Conservation (phyloP, 53 echinoderm and acorn worm species). For the Zoroaster sp. region DNA sequence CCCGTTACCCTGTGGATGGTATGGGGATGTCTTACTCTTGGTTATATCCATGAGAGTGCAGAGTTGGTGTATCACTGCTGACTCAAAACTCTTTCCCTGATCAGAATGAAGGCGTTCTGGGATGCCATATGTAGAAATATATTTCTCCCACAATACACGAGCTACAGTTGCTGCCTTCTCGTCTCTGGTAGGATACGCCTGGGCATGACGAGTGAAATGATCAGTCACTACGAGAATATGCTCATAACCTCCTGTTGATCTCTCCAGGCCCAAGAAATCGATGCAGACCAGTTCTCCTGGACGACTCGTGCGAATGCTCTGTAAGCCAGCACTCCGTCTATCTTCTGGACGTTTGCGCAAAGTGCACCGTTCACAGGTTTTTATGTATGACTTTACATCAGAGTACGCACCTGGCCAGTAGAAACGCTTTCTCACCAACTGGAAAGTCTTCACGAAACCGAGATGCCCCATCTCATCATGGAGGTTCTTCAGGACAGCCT, state of each 20-base stretch:
- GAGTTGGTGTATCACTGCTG: constrained; percentile 17
- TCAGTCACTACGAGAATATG: constrained; percentile 52
- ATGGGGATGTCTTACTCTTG: constrained; percentile 39
- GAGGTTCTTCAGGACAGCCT: not conserved
- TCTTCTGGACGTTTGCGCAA: not conserved
- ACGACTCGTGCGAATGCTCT: not conserved
- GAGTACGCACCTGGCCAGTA: not conserved
- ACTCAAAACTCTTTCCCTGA: constrained; percentile 48
- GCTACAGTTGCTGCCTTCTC: constrained; percentile 42
- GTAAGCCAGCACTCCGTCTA: not conserved
- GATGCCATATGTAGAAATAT: constrained; percentile 31
- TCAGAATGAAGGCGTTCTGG: constrained; percentile 35
- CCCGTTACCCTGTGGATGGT: constrained; percentile 39
- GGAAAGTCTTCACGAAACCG: not conserved
- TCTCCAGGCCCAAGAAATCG: constrained; percentile 14
- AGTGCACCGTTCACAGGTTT: not conserved
- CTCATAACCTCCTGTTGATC: not conserved
- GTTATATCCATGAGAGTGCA: constrained; percentile 11
- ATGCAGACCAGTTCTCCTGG: not conserved
- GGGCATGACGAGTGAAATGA: constrained; percentile 58
- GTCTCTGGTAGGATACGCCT: constrained; percentile 5
- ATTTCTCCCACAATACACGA: constrained; percentile 30
- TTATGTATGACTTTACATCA: not conserved
- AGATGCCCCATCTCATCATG: constrained; percentile 1
- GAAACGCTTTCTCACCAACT: not conserved